Evolutionary conservation across 2,797 vertebrate species (phyloP).

Genomic region (Echiichthys vipera): DNA sequence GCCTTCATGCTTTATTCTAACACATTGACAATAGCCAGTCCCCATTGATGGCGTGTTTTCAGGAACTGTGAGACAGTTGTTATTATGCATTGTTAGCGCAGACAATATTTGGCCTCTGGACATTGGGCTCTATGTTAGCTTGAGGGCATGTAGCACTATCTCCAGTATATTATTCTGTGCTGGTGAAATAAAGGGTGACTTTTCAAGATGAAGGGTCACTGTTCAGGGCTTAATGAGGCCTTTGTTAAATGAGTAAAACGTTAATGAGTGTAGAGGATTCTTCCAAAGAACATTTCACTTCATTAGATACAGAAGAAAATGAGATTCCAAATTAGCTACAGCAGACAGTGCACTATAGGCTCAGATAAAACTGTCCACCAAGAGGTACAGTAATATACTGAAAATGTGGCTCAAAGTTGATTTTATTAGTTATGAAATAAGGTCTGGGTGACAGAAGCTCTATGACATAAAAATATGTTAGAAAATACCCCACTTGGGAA

Average conservation of each 20-base stretch:
- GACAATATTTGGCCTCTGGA: conserved; percentile 69
- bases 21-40: conserved; percentile 66
- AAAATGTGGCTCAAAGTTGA: too few species aligned
- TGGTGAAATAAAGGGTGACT: conserved; percentile 48
- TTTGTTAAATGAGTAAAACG: conserved; percentile 27
- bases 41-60: conserved; percentile 67
- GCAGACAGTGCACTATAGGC: not conserved
- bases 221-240: conserved; percentile 39
- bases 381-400: too few species aligned
- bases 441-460: too few species aligned
- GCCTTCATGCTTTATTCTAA: conserved; percentile 88
- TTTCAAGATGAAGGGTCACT: conserved; percentile 45
- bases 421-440: too few species aligned
- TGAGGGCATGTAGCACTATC: conserved; percentile 66
- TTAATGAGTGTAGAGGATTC: conserved; percentile 25
- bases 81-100: conserved; percentile 76
- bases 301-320: conserved; percentile 3
- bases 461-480: too few species aligned
- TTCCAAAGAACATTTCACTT: conserved; percentile 15
- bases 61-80: conserved; percentile 57
- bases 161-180: conserved; percentile 38
- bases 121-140: conserved; percentile 61
- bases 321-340: not conserved
- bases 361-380: not conserved
- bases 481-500: too few species aligned